Evolutionary conservation across 1,140 invertebrate genomes (phyloP), one percentile per base, ranked within the genome.

Genomic region (Propsilocerus akamusi): DNA sequence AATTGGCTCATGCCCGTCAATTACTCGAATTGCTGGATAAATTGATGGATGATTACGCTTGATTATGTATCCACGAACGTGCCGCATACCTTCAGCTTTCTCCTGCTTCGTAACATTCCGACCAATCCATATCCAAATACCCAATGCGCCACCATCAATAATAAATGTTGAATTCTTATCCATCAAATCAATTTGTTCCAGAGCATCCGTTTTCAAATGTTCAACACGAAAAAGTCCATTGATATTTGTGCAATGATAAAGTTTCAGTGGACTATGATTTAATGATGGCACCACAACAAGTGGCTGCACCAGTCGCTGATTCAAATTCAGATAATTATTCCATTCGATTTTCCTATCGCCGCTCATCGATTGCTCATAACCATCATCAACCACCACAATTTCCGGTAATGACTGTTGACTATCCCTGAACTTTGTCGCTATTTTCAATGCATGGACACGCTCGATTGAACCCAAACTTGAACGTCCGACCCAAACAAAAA

Each of bases 61-160:
- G 14, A 57, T 84, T 1, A 90, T 79, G 59, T 93, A 90, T 0
- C 89, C 88, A 20, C 91, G 73, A 1, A 86, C 87, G 58, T 90
- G 90, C 55, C 85, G 73, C 65, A 93, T 80, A 1, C 85, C 85
- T 68, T 81, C 86, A 22, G 72, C 70, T 54, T 80, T 73, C 64
- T 83, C 86, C 54, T 76, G 80, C 26, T 67, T 69, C 46, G 68
- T 77, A 30, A 83, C 76, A 54, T 77, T 68, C 60, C 75, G 76
- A 0, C 92, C 92, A 6, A 91, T 81, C 92, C 92, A 97, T 2
- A 90, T 81, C 89, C 91, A 96, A 51, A 95, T 79, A 1, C 88
- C 89, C 2, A 82, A 77, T 7, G 70, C 69, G n/a, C 83, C 83
- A 56, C 86, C 85, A 62, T 95, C 90, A 25, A 96, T 68, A 50